Percentiles rank a stretch among this genome's conserved stretches.
Conservation (phyloP, 2,888 invertebrate species). For the Ichneumon xanthorius region DNA sequence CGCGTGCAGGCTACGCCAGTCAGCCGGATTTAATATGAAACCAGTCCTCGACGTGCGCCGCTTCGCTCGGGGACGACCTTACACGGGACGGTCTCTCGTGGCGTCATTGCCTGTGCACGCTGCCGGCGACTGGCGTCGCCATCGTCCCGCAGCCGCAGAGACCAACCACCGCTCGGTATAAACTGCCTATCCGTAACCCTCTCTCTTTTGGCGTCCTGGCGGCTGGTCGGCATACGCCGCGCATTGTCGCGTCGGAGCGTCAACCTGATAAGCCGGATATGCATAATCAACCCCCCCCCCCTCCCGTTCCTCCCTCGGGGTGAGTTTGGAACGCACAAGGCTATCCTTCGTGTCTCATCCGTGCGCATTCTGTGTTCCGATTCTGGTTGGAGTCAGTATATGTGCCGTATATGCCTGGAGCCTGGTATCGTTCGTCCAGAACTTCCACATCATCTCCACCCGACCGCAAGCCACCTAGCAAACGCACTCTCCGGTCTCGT, state of each 20-base stretch:
- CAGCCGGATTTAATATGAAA: constrained; percentile 83
- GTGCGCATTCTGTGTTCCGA: background rate
- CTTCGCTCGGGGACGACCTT: constrained; percentile 52
- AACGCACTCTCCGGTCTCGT: background rate
- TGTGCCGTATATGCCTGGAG: background rate
- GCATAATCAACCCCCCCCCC: constrained; percentile 71
- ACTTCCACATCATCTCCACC: background rate
- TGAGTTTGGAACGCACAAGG: constrained; percentile 32
- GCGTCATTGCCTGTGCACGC: constrained; percentile 35
- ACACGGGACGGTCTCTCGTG: constrained; percentile 66
- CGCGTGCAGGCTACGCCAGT: constrained; percentile 81
- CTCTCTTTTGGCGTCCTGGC: constrained; percentile 62
- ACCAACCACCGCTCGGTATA: constrained; percentile 39
- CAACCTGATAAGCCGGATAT: constrained; percentile 72
- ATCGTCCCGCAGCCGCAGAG: constrained; percentile 39
- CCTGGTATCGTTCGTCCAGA: background rate
- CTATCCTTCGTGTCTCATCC: background rate
- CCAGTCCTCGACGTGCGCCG: constrained; percentile 71
- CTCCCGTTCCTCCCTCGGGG: background rate
- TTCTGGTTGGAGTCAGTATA: background rate
- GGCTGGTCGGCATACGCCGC: constrained; percentile 63
- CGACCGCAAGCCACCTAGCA: constrained; percentile 20
- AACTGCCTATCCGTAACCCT: constrained; percentile 17
- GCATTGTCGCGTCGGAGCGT: constrained; percentile 67
- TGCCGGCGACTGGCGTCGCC: constrained; percentile 35